Base-by-base conservation (phyloP, 2,797 vertebrate genomes). In the Microchirus variegatus region DNA sequence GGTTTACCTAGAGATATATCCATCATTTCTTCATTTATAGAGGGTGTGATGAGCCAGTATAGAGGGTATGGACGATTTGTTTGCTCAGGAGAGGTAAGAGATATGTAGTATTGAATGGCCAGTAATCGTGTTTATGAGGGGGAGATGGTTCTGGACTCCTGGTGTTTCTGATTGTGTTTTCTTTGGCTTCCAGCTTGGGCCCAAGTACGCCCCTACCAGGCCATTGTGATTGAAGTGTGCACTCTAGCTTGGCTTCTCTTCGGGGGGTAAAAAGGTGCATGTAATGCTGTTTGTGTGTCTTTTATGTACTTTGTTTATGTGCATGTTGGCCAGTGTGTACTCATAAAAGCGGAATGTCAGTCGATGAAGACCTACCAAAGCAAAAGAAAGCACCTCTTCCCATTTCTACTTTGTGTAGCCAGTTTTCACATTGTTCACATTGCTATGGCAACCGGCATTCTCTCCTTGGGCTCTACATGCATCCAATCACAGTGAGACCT, bases 401-500 rank as follows among this genome's bases (percentile, higher is more conserved):
- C 82, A 77, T 78, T 80, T 78, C 73, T 86, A 76, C 77, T 83
- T 75, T 79, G 72, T 86, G 78, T 82, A 91, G 84, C 82, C 84
- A 83, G 80, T 86, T 92, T 85, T 87, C 87, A 89, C 88, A 90
- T 83, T 87, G 86, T 87, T 89, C 87, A 88, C 89, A 93, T 93
- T 86, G 90, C 93, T 90, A 93, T 93, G 91, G 93, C 92, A 94
- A 93, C 93, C 83, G 49, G 82, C 64, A 56, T 82, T 91, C 86
- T 90, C 88, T 91, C 82, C 88, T 91, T 90, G 83, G 90, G 90
- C 89, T 88, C 89, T 82, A 85, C 86, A 83, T 85, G 89, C 89
- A 90, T 90, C 91, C 91, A 94, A 94, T 93, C 92, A 93, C 88
- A 92, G 86, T 59, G 85, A 91, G 90, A 93, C 92, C 90, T 94